Evolutionary conservation across 2,797 vertebrate species (phyloP).

Genomic region (Mormyrus proboscirostris): DNA sequence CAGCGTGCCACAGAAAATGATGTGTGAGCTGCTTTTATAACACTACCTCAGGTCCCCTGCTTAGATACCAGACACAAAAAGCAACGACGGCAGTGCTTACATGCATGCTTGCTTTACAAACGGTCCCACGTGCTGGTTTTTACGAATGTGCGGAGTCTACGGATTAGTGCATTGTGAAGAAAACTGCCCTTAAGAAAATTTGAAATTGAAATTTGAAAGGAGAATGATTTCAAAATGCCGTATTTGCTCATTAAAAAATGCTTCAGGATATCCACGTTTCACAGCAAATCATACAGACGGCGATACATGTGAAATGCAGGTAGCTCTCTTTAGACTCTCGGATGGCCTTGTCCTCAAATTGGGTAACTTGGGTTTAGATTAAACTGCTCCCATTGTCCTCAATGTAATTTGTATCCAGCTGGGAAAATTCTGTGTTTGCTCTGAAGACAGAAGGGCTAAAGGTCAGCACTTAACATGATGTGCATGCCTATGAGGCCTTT

Average conservation of each 20-base stretch:
- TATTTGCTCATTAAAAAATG: background rate
- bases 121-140: background rate
- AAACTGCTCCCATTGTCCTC: background rate
- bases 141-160: background rate
- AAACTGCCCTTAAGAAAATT: background rate
- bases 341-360: background rate
- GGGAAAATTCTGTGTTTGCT: background rate
- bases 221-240: background rate
- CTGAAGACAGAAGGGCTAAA: conserved; percentile 20
- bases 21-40: background rate
- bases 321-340: background rate
- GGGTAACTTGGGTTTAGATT: background rate
- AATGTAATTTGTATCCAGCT: background rate
- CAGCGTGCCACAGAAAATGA: background rate
- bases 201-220: background rate
- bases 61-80: background rate
- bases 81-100: background rate
- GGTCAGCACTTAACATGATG: conserved; percentile 34
- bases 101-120: background rate
- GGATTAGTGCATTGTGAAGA: background rate
- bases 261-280: background rate
- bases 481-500: conserved; percentile 22
- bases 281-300: background rate
- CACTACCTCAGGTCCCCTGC: background rate
- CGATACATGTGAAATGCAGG: background rate